Conservation (phyloP, 2,888 invertebrate species). For the Galeopsomyia nigrocyanea region DNA sequence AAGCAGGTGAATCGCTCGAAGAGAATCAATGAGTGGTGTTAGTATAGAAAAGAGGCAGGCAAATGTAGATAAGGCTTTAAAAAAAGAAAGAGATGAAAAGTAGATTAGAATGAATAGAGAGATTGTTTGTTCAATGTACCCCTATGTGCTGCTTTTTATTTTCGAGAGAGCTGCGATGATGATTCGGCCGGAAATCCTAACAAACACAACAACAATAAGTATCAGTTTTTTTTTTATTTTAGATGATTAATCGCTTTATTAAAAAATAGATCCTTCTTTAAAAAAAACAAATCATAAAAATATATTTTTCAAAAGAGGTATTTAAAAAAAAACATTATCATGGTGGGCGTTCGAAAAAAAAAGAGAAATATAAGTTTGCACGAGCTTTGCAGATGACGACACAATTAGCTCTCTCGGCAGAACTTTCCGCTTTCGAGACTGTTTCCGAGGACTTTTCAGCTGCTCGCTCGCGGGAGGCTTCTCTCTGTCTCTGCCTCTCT, state of each 20-base stretch:
- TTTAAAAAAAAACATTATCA: too few species aligned
- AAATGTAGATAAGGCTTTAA: constrained; percentile 15
- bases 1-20: constrained; percentile 21
- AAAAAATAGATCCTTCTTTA: constrained; percentile 10
- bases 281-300: too few species aligned
- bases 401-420: too few species aligned
- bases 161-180: constrained; percentile 59
- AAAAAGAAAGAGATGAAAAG: constrained; percentile 20
- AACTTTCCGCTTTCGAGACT: too few species aligned
- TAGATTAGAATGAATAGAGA: constrained; percentile 54
- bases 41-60: constrained; percentile 21
- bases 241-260: constrained; percentile 14
- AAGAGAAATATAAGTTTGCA: too few species aligned
- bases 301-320: too few species aligned
- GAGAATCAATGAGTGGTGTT: constrained; percentile 33
- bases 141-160: constrained; percentile 60
- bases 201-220: constrained; percentile 33
- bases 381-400: too few species aligned
- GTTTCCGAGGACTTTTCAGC: too few species aligned
- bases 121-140: constrained; percentile 61
- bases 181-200: constrained; percentile 64
- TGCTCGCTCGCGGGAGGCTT: too few species aligned
- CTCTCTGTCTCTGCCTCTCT: too few species aligned
- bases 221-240: constrained; percentile 14
- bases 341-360: too few species aligned